Conservation (phyloP, 2,888 invertebrate species). For the Helicoverpa assulta region DNA sequence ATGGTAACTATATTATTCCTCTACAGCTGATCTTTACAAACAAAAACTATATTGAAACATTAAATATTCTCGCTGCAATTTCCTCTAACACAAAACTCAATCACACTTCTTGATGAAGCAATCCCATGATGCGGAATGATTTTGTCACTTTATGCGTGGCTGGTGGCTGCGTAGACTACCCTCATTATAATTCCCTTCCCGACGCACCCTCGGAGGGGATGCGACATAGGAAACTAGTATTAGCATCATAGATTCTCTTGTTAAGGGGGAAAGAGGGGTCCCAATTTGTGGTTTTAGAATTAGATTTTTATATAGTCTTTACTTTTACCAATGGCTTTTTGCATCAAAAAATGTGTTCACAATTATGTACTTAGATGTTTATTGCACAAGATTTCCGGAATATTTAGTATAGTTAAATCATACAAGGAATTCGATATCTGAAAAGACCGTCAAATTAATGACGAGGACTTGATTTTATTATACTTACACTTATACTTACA, state of each 20-base stretch:
- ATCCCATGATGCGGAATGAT: slow-evolving; percentile 34
- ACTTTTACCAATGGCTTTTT: too few relatives aligned
- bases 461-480: too few relatives aligned
- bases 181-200: slow-evolving; percentile 38
- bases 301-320: neutral
- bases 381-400: too few relatives aligned
- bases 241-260: slow-evolving; percentile 31
- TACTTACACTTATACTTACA: too few relatives aligned
- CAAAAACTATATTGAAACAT: too few relatives aligned
- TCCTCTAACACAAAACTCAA: neutral
- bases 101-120: slow-evolving; percentile 5
- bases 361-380: too few relatives aligned
- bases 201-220: slow-evolving; percentile 35
- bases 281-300: neutral
- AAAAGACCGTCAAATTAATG: too few relatives aligned
- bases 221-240: slow-evolving; percentile 15
- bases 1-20: too few relatives aligned
- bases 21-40: too few relatives aligned
- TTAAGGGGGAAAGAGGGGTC: slow-evolving; percentile 9
- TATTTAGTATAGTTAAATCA: too few relatives aligned
- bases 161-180: slow-evolving; percentile 28
- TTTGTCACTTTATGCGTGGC: slow-evolving; percentile 29
- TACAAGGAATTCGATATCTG: too few relatives aligned
- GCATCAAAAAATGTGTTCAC: too few relatives aligned
- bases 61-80: neutral